phyloP scores from a whole-genome alignment of 1,140 invertebrate genomes.

The Spodoptera frugiperda region DNA sequence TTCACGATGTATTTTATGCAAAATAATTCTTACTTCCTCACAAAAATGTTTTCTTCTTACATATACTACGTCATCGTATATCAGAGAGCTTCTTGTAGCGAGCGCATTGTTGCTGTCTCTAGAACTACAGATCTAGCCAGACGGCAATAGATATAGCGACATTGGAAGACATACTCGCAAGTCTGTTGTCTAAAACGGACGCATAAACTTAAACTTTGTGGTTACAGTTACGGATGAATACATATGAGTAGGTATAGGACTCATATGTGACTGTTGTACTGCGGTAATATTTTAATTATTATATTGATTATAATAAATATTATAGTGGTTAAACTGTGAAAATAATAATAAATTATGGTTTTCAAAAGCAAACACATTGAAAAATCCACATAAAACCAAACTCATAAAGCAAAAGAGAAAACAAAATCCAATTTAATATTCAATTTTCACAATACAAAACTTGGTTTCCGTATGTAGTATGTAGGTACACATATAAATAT shows the following conservation, averaged over 20 bases:
- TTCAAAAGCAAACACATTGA: too few relatives aligned
- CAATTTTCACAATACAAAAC: constrained; percentile 45
- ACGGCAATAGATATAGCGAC: constrained; percentile 26
- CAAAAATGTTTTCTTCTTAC: not conserved
- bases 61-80: constrained; percentile 22
- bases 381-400: too few relatives aligned
- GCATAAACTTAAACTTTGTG: constrained; percentile 30
- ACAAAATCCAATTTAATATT: constrained; percentile 14
- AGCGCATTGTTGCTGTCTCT: constrained; percentile 63
- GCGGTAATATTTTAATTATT: too few relatives aligned
- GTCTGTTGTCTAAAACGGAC: constrained; percentile 40
- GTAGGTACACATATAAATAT: constrained; percentile 40
- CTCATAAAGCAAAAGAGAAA: not conserved
- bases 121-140: constrained; percentile 49
- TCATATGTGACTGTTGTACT: too few relatives aligned
- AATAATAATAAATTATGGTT: too few relatives aligned
- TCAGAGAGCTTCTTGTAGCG: constrained; percentile 51
- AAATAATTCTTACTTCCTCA: not conserved
- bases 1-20: not conserved
- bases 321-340: too few relatives aligned
- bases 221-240: constrained; percentile 10
- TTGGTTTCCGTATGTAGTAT: constrained; percentile 34
- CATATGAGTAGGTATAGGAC: too few relatives aligned
- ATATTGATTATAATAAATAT: too few relatives aligned
- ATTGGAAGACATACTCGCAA: constrained; percentile 30